Base-by-base conservation (phyloP, 2,797 vertebrate genomes). In the Crax fasciolata region DNA sequence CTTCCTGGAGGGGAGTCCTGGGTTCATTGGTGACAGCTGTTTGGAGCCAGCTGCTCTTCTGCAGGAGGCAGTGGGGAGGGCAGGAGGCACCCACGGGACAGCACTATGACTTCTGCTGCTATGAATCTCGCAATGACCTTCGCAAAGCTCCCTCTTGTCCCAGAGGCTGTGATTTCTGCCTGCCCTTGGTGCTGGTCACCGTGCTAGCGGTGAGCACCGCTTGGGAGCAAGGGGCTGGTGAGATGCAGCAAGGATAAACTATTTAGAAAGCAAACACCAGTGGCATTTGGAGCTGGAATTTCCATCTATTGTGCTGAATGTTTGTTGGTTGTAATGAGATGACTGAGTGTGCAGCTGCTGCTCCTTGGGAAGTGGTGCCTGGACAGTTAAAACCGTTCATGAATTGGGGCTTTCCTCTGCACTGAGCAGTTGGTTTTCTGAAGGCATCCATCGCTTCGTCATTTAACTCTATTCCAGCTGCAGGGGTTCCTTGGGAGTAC, bases 201-300 rank as follows among this genome's bases (percentile, higher is more conserved):
- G 74, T 46, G 71, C 87, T 84, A 87, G 77, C 66, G 32, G 77
- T 0, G 21, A 35, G 57, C 21, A 2, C 73, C 8, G 54, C 72
- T 39, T 28, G 68, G 12, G 85, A 80, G 74, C 67, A 21, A 49
- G 4, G 82, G 41, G 25, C 57, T 41, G 16, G 49, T 10, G 77
- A 52, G 72, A 67, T 10, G 44, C 65, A 46, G 75, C 0, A 1
- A 14, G 41, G 68, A 89, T 14, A 48, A 95, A 80, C 23, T 10
- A 5, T 75, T 61, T 0, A 49, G 65, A 77, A 67, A 91, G 79
- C 89, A 65, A 87, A 83, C n/a, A 66, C 39, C 78, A 10, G 89
- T 4, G 73, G 84, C 61, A 10, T 68, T 54, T 21, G 49, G 82
- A 61, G 82, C 93, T 96, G 95, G 94, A 95, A 89, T 94, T 95